These are phyloP conservation scores for Rhea pennata DNA, from an alignment of 2,113 vertebrate species.

Conservation along the genomic window DNA sequence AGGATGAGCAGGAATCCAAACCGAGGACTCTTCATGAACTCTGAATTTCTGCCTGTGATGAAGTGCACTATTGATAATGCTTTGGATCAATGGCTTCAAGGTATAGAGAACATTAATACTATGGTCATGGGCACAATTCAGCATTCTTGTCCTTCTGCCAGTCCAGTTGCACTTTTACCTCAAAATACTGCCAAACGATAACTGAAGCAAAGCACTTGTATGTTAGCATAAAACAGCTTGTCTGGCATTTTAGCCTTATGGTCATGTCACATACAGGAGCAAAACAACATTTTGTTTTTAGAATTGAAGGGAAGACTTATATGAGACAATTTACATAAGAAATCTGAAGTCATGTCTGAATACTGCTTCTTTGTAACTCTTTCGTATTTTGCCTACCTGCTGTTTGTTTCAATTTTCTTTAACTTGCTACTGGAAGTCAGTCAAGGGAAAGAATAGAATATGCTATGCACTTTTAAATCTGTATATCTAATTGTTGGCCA, in stretches of 20 bases:
- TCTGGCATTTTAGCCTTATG: neutral
- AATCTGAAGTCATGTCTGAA: neutral
- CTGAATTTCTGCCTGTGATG: conserved; percentile 93
- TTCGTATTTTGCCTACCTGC: neutral
- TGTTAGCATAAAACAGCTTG: neutral
- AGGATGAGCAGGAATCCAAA: conserved; percentile 72
- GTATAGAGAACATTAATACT: conserved; percentile 58
- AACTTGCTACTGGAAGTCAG: neutral
- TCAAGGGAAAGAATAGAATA: neutral
- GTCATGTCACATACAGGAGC: neutral
- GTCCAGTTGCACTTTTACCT: neutral
- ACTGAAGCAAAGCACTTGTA: neutral
- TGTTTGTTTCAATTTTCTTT: neutral
- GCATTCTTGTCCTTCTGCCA: neutral
- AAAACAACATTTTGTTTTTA: neutral
- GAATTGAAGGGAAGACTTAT: neutral
- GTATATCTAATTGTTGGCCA: no score
- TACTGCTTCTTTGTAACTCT: neutral
- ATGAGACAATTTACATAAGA: neutral
- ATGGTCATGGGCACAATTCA: fast-evolving
- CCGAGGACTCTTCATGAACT: conserved; percentile 87
- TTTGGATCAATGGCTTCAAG: conserved; percentile 91
- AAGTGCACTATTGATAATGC: conserved; percentile 89
- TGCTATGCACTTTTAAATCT: no score
- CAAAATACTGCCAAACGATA: neutral